Base-by-base conservation (phyloP, 2,113 vertebrate genomes). In the Solenodon paradoxus region DNA sequence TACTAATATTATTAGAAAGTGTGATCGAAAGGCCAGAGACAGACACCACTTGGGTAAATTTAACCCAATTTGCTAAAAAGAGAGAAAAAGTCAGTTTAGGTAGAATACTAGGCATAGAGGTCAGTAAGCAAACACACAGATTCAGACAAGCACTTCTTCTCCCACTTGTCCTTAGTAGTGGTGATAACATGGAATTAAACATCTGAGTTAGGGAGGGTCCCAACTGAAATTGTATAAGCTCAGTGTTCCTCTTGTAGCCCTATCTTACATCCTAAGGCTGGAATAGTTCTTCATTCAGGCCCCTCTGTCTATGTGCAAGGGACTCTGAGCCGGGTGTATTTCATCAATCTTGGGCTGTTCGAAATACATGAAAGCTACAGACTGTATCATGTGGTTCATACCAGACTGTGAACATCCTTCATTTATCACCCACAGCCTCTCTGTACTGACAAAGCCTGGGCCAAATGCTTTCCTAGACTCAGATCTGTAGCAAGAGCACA, bases 381-480 rank as follows among this genome's bases (percentile, higher is more conserved):
- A 45, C 10, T 57, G 26, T 19, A 28, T 0, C 6, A 5, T 3
- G 24, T 3, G 17, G n/a, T 38, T 3, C 0, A 2, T 12, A 2
- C 9, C 5, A 2, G 3, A 7, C 38, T 40, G 11, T 20, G 5
- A 24, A 5, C 5, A 11, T 20, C 38, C 51, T 24, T 55, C 26
- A 26, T 38, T 35, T 64, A 92, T 69, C 47, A 78, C 55, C 4
- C n/a, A n/a, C 0, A 9, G 13, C 3, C 47, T 26, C n/a, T 38
- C 22, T 51, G 35, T 28, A 6, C n/a, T 72, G 64, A 59, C 15
- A 32, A 4, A 24, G 11, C 10, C 9, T 17, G 40, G 17, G 3
- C 19, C 26, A 30, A 55, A 2, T 5, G 40, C 40, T 30, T 75
- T 64, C 30, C 32, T n/a, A 8, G 8, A 80, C 66, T 59, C 63